Base-by-base conservation (phyloP, 2,888 invertebrate genomes). In the Leucophora obtusa region DNA sequence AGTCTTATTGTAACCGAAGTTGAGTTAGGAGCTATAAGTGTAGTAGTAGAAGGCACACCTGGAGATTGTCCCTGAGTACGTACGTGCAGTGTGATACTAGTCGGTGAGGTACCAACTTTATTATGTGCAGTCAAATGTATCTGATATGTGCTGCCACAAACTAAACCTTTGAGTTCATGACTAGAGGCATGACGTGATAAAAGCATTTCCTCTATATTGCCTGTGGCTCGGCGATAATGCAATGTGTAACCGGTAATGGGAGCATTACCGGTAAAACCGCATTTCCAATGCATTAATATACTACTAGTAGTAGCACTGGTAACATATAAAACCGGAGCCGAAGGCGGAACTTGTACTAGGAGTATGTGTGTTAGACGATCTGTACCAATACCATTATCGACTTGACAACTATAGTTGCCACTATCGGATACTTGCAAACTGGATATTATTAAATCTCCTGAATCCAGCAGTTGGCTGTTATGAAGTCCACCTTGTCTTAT, bases 271-370 rank as follows among this genome's bases (percentile, higher is more conserved):
- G 92, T 93, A 82, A 92, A 93, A 14, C 93, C 93, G n/a, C 94
- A 90, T 87, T 94, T 94, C 95, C 95, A 95, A 83, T 94, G 94
- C 83, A 95, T 91, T 56, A 94, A 89, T 77, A 96, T 93, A 83
- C 95, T 95, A 84, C 93, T 93, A 63, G 94, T 93, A 0, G 95
- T 95, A 2, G 95, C 94, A 86, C 94, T 94, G 4, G 94, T 94
- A 4, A 95, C 93, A 84, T 94, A 94, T 2, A 96, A 90, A 6
- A 93, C 92, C 0, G 96, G 96, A 0, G 95, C 93, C 43, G 92
- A 92, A 0, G 96, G 96, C 10, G 95, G 94, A 59, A 95, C 95
- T 91, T 94, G 94, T 0, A 95, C 94, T 21, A 93, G 90, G n/a
- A 94, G 90, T 66, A 91, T 91, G 86, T 94, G 94, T 0, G 93